Evolutionary conservation across 2,797 vertebrate genomes (phyloP), one percentile per base, ranked within the genome.

Genomic region (Neoniphon sammara): DNA sequence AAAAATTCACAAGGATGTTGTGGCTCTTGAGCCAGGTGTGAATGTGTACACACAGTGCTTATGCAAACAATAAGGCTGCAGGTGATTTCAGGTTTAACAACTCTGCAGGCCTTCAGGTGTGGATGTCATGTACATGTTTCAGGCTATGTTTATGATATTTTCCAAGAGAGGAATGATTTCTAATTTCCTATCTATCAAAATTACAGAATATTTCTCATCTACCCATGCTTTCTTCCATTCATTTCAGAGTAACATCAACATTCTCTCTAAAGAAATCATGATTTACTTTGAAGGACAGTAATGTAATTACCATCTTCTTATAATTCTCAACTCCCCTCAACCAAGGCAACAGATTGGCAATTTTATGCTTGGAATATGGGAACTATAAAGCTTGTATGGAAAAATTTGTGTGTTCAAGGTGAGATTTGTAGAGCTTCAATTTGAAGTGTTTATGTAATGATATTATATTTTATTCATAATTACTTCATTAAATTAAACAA

Each of bases 21-120:
- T 23, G 58, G 36, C 36, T 88, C 81, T 87, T 44, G 73, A 85
- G 71, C 79, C 89, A 89, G 87, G 85, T 91, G 89, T 89, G 85
- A 90, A 89, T 92, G 81, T 91, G 88, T 91, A 81, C 88, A 81
- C 88, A 86, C 81, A 86, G 81, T n/a, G 57, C 86, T 86, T 80
- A 86, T 80, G 78, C 87, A 90, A 91, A 91, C 88, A 89, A 75
- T 73, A 58, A 75, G 79, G 80, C 84, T 85, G 88, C 91, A 91
- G 89, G 88, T 89, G 88, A 91, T 83, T 81, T 77, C 79, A 71
- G 89, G 80, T 85, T 85, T 84, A 71, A 86, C 80, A 75, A 89
- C 84, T 91, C 90, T 90, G 86, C 84, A 56, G 80, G 80, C 78
- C 74, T 57, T 49, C 78, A 82, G 83, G 88, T 84, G 85, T 69